Evolutionary conservation across 2,888 invertebrate genomes (phyloP).

Genomic region (Helicoverpa assulta): DNA sequence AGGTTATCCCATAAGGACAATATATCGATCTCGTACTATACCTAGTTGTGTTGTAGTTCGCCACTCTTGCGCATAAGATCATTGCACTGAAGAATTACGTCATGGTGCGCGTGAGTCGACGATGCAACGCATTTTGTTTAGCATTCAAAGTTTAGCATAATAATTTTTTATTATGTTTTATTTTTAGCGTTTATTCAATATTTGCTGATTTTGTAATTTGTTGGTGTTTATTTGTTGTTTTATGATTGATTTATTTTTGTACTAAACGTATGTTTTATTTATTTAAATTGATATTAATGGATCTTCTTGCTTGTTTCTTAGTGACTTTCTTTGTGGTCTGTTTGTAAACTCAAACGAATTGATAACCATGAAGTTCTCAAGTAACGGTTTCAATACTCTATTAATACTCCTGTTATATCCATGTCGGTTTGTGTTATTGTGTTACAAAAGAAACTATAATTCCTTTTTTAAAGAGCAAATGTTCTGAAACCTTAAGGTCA

Average conservation of each 20-base stretch:
- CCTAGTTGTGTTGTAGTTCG: slow-evolving; percentile 8
- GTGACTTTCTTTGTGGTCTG: background rate
- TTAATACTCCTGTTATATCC: too few relatives aligned
- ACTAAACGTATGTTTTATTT: background rate
- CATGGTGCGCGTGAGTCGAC: slow-evolving; percentile 36
- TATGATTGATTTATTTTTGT: background rate
- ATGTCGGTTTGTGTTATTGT: too few relatives aligned
- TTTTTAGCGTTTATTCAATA: background rate
- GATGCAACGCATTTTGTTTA: slow-evolving; percentile 41
- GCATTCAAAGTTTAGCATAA: slow-evolving; percentile 27
- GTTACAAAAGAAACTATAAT: too few relatives aligned
- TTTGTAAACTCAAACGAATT: background rate
- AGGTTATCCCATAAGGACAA: background rate
- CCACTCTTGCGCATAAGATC: slow-evolving; percentile 49
- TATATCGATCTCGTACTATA: background rate
- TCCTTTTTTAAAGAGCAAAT: background rate
- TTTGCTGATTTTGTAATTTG: background rate
- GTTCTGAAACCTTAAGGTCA: too few relatives aligned
- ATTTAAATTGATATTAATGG: background rate
- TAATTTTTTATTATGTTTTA: slow-evolving; percentile 1
- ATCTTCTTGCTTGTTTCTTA: too few relatives aligned
- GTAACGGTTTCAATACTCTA: too few relatives aligned
- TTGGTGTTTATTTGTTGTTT: background rate
- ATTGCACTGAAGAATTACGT: slow-evolving; percentile 53
- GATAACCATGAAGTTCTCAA: too few relatives aligned